These are phyloP conservation scores for Conopomorpha cramerella DNA, from an alignment of 1,140 invertebrate species.

Conservation along the genomic window DNA sequence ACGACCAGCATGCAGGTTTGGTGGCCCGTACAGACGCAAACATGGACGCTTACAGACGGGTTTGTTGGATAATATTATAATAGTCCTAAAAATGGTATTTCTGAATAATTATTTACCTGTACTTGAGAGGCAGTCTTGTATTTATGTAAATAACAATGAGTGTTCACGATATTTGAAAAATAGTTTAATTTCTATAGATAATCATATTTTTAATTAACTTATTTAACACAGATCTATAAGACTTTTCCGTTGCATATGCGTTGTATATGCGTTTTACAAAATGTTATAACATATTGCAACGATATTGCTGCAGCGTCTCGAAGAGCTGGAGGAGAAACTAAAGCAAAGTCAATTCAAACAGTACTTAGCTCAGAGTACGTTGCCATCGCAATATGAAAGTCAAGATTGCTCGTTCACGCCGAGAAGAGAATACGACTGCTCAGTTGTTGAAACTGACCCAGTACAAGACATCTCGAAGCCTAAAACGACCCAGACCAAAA, in stretches of 20 bases:
- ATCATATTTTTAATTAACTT: conserved; percentile 9
- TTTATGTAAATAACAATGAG: too few species aligned
- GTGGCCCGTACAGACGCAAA: conserved; percentile 27
- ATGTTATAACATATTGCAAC: too few species aligned
- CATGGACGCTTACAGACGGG: conserved; percentile 37
- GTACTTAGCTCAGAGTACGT: conserved; percentile 32
- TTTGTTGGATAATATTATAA: too few species aligned
- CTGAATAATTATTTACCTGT: too few species aligned
- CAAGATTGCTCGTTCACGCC: conserved; percentile 38
- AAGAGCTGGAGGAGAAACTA: conserved; percentile 45
- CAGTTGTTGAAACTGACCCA: conserved; percentile 11
- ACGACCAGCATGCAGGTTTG: conserved; percentile 30
- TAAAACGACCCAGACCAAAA: conserved; percentile 14
- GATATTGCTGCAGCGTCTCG: conserved; percentile 23
- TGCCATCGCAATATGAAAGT: conserved; percentile 24
- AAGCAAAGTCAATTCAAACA: conserved; percentile 49
- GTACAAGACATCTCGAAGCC: conserved; percentile 7
- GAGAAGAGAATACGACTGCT: conserved; percentile 16
- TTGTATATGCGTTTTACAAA: too few species aligned
- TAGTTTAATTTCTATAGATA: conserved; percentile 7
- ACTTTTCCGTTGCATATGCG: too few species aligned
- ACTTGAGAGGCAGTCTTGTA: too few species aligned
- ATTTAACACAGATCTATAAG: too few species aligned
- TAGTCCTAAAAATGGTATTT: too few species aligned
- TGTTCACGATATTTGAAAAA: conserved; percentile 5